A percentile compares a stretch with the other conserved stretches of the same genome.
These are phyloP conservation scores for Sibirionetta formosa DNA, from an alignment of 2,797 vertebrate genomes.

Conservation along the genomic window DNA sequence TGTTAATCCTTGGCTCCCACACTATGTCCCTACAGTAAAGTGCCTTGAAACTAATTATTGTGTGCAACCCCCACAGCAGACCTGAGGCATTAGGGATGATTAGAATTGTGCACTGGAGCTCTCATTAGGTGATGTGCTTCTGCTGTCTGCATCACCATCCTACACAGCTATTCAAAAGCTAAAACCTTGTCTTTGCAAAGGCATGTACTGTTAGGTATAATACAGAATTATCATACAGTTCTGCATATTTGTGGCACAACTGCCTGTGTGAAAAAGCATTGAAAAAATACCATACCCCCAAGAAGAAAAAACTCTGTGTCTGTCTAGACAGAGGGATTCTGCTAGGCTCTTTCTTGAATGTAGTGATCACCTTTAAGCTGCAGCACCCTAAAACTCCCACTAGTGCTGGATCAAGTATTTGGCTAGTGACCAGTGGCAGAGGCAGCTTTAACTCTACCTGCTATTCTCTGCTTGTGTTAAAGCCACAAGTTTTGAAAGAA, in stretches of 20 bases:
- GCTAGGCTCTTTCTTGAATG: neutral
- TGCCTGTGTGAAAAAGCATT: accelerated
- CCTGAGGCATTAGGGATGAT: slow-evolving; percentile 24
- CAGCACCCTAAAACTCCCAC: neutral
- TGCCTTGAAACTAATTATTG: slow-evolving; percentile 29
- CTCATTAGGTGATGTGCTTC: neutral
- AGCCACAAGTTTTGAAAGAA: neutral
- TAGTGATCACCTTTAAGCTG: neutral
- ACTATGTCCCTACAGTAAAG: neutral
- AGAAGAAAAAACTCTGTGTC: neutral
- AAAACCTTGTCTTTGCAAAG: neutral
- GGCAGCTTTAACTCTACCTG: neutral
- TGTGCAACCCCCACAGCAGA: neutral
- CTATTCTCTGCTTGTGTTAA: neutral
- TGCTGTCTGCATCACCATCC: neutral
- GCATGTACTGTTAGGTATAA: neutral
- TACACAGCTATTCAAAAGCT: neutral
- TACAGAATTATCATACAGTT: neutral
- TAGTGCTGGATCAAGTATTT: neutral
- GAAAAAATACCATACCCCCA: neutral
- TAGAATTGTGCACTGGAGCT: neutral
- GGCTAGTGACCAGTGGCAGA: neutral
- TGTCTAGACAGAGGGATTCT: neutral
- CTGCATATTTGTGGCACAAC: neutral
- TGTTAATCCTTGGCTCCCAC: slow-evolving; percentile 34